A percentile compares a stretch with the other conserved stretches of the same genome.
Conservation (phyloP, 2,888 invertebrate species). For the Torymus tubicola region DNA sequence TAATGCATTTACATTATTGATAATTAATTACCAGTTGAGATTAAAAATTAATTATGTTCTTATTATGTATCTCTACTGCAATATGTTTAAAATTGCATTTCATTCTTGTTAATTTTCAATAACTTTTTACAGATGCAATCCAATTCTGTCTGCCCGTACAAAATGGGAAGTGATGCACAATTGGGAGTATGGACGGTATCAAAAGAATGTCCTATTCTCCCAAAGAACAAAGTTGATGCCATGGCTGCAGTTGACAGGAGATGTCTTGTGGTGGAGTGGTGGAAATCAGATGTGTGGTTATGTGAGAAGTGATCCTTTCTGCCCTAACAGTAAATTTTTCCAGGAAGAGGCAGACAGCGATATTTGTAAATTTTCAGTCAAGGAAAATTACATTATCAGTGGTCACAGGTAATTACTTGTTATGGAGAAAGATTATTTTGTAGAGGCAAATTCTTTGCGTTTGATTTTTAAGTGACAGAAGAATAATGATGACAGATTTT, state of each 20-base stretch:
- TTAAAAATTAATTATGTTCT: too few relatives aligned
- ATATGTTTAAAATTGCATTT: too few relatives aligned
- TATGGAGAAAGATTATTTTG: not conserved
- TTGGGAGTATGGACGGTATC: constrained; percentile 79
- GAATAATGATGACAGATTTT: constrained; percentile 29
- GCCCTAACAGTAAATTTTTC: constrained; percentile 61
- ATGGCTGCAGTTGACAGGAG: constrained; percentile 78
- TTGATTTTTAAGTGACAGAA: not conserved
- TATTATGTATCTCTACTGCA: too few relatives aligned
- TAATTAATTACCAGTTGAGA: too few relatives aligned
- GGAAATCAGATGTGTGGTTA: constrained; percentile 72
- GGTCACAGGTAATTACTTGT: constrained; percentile 75
- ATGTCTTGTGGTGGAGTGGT: constrained; percentile 79
- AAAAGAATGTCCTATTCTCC: constrained; percentile 76
- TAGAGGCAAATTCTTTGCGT: too few relatives aligned
- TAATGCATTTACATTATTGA: too few relatives aligned
- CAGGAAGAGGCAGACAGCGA: constrained; percentile 70
- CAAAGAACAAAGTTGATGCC: constrained; percentile 78
- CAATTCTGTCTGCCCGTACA: constrained; percentile 71
- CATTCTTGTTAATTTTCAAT: not conserved
- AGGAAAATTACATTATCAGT: constrained; percentile 72
- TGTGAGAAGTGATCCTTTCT: constrained; percentile 69
- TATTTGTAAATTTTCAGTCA: constrained; percentile 77
- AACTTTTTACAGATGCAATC: constrained; percentile 66
- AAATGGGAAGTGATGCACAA: constrained; percentile 77